Percentiles rank a stretch among this genome's conserved stretches.
Conservation (phyloP, 1,140 invertebrate genomes). For the Samia ricini region DNA sequence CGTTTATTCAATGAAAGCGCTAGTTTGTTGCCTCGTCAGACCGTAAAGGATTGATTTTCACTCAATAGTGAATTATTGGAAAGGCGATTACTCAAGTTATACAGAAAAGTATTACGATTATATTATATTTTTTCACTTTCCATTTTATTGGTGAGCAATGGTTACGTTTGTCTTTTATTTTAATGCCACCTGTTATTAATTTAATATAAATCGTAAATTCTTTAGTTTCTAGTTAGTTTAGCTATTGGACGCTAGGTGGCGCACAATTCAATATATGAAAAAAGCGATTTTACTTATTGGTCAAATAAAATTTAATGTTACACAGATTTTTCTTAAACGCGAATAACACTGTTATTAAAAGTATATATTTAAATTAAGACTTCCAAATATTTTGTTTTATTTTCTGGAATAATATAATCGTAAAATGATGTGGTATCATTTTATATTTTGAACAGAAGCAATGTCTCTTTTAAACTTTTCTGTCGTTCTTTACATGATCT, state of each 20-base stretch:
- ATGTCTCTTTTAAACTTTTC: too few species aligned
- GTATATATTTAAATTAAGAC: too few species aligned
- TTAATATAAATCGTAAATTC: neutral
- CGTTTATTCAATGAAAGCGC: conserved; percentile 29
- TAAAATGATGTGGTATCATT: too few species aligned
- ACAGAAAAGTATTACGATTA: conserved; percentile 12
- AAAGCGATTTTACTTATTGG: too few species aligned
- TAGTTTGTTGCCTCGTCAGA: conserved; percentile 32
- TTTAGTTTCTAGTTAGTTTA: neutral
- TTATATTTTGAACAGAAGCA: too few species aligned
- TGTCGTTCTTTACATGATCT: too few species aligned
- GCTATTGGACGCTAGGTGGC: neutral
- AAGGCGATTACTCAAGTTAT: conserved; percentile 15
- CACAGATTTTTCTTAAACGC: too few species aligned
- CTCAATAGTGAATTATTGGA: conserved; percentile 43
- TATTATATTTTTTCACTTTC: conserved; percentile 18
- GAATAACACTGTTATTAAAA: too few species aligned
- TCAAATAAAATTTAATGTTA: too few species aligned
- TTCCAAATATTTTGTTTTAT: too few species aligned
- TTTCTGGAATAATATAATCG: too few species aligned
- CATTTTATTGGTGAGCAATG: neutral
- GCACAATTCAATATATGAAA: neutral
- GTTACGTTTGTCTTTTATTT: neutral
- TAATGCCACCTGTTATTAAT: neutral
- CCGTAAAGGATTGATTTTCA: conserved; percentile 37